Conservation (phyloP, 2,888 invertebrate genomes). For the Ceramica pisi region DNA sequence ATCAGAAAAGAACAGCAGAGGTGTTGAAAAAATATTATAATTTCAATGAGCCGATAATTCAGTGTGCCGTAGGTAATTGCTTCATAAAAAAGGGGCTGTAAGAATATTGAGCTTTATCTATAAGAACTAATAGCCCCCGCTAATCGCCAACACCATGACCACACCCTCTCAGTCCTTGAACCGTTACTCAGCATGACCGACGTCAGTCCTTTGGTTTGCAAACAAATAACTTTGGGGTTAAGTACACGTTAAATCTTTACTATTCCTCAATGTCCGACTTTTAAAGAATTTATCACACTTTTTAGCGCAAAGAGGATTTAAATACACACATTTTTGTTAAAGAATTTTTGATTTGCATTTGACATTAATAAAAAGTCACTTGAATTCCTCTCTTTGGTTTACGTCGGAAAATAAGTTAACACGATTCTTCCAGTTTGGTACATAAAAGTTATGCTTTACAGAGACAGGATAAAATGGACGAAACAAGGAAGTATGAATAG, state of each 20-base stretch:
- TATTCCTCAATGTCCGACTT: constrained; percentile 41
- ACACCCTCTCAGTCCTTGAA: constrained; percentile 47
- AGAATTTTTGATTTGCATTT: constrained; percentile 6
- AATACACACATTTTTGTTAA: background rate
- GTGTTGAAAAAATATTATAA: no score
- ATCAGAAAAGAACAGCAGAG: no score
- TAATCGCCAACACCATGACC: constrained; percentile 27
- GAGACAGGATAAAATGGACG: no score
- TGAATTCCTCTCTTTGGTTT: background rate
- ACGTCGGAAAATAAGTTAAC: background rate
- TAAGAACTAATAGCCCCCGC: background rate
- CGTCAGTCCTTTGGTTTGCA: constrained; percentile 55
- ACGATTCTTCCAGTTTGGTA: background rate
- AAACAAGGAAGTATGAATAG: no score
- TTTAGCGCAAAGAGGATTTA: constrained; percentile 30
- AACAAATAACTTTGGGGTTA: constrained; percentile 54
- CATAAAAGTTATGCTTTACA: background rate
- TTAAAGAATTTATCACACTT: constrained; percentile 43
- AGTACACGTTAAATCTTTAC: constrained; percentile 42
- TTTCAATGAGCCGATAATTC: no score
- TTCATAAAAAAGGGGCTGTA: no score
- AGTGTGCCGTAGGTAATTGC: no score
- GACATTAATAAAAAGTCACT: background rate
- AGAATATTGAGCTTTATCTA: background rate
- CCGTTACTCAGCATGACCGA: constrained; percentile 55